A percentile compares a stretch with the other conserved stretches of the same genome.
Conservation (phyloP, 2,888 invertebrate genomes). For the Drosophila anceps region DNA sequence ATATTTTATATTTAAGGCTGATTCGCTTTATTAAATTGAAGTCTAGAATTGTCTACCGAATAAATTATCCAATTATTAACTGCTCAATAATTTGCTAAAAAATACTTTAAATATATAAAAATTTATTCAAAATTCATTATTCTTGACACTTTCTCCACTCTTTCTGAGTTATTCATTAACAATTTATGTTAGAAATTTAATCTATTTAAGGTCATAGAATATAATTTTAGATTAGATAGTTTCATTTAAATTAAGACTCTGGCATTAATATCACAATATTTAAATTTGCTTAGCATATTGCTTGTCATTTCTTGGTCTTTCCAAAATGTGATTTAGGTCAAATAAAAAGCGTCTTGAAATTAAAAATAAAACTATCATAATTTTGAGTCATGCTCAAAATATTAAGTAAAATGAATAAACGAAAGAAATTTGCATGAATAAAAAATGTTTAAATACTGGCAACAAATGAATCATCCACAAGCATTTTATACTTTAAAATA, state of each 20-base stretch:
- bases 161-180: neutral
- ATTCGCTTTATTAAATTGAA: neutral
- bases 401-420: neutral
- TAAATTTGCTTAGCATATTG: neutral
- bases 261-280: neutral
- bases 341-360: neutral
- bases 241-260: neutral
- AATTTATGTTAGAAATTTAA: neutral
- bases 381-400: neutral
- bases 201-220: neutral
- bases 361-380: neutral
- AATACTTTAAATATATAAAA: neutral
- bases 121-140: neutral
- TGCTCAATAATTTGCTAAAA: neutral
- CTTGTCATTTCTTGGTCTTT: neutral
- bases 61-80: neutral
- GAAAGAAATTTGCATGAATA: neutral
- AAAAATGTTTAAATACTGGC: neutral
- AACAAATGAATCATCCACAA: neutral
- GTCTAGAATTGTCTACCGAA: neutral
- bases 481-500: neutral
- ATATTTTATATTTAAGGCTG: neutral
- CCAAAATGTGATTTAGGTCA: neutral
- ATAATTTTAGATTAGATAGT: neutral
- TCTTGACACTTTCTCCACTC: neutral